Evolutionary conservation across 1,140 invertebrate species (phyloP), one percentile per base, ranked within the genome.

Genomic region (Glossosoma conforme): DNA sequence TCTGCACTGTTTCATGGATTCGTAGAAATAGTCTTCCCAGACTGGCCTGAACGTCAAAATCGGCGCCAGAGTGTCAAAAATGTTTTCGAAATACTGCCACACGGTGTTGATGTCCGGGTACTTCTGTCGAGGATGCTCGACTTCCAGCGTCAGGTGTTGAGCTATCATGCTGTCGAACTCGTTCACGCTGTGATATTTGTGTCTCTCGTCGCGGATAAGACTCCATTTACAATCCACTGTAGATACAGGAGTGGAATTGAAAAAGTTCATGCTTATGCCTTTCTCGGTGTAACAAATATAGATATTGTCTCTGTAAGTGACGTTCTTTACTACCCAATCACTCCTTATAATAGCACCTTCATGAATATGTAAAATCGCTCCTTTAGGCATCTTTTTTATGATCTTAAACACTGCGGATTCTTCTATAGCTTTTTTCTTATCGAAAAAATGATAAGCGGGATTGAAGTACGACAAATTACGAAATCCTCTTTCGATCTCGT

Each of bases 361-460:
- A 57, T 91, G 87, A 1, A 78, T 63, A 61, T 91, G 88, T 0
- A 91, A 68, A 0, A 79, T 78, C 0, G 77, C 80, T 21, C 86
- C 87, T 74, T 85, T 84, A 0, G 85, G 84, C 70, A 87, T 77
- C 21, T 72, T 68, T 54, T 77, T 68, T 11, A 91, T 79, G 3
- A 90, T 78, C 44, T 78, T 62, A 47, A 83, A 90, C 0, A 89
- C 78, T 43, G 75, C 63, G 0, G 85, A 86, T 1, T 75, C 58
- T n/a, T 80, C 76, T 32, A 89, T 86, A 2, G 77, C 41, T 0
- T 69, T 42, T 58, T 79, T 84, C 0, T 77, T 77, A 2, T 68
- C 60, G 43, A 89, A 79, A 57, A 87, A 90, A 62, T 86, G 82
- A 11, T 72, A 64, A 0, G 78, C 76, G 0, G 85, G 79, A 5